These are phyloP conservation scores for Cercopithecus petaurista DNA, from an alignment of 2,797 vertebrate species.

Conservation along the genomic window DNA sequence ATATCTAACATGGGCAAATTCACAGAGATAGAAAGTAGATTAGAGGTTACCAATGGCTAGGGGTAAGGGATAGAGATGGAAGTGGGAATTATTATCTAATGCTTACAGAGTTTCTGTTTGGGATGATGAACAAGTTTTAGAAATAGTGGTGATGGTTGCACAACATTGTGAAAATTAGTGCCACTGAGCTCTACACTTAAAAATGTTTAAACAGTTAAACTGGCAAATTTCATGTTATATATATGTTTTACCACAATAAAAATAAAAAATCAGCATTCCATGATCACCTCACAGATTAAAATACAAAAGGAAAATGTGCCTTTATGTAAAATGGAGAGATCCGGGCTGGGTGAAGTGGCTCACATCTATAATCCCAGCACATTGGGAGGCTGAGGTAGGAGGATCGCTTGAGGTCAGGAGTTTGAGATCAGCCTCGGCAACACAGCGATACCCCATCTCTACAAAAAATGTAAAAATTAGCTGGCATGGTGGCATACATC, in stretches of 20 bases:
- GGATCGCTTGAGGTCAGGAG: not conserved
- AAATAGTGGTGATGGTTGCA: not conserved
- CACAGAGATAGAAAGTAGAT: not conserved
- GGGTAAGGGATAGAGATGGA: not conserved
- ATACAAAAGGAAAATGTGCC: not conserved
- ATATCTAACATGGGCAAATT: conserved; percentile 12
- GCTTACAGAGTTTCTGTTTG: not conserved
- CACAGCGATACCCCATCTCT: not conserved
- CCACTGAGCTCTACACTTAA: not conserved
- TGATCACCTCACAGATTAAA: not conserved
- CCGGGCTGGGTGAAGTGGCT: not conserved
- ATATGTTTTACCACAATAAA: not conserved
- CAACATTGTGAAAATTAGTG: not conserved
- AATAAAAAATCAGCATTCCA: not conserved
- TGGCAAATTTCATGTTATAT: not conserved
- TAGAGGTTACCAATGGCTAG: not conserved
- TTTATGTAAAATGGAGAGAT: conserved; percentile 29
- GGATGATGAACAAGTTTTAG: not conserved
- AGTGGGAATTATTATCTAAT: conserved; percentile 10
- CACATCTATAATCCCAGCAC: not conserved
- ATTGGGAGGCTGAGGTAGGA: not conserved
- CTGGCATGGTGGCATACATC: not conserved
- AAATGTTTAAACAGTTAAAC: not conserved
- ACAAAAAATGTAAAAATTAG: not conserved
- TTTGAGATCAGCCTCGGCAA: not conserved